Conservation (phyloP, 2,797 vertebrate species). For the Mionectes olivaceus region DNA sequence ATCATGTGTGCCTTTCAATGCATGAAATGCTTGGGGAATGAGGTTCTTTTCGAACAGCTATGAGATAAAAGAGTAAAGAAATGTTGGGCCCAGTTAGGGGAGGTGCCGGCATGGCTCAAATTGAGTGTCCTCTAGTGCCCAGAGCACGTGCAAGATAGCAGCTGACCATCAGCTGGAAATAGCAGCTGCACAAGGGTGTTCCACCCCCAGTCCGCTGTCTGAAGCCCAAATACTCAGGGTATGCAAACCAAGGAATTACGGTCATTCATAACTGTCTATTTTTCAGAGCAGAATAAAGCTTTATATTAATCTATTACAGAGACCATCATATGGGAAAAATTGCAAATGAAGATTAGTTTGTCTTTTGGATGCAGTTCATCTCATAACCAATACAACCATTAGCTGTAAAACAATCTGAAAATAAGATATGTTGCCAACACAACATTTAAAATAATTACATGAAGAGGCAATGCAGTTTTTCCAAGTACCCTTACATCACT, state of each 20-base stretch:
- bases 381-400: neutral
- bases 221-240: neutral
- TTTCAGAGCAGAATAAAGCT: neutral
- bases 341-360: neutral
- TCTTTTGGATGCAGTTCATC: neutral
- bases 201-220: neutral
- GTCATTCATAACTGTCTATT: neutral
- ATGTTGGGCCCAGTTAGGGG: neutral
- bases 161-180: neutral
- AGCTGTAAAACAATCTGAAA: neutral
- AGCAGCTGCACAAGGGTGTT: neutral
- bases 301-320: neutral
- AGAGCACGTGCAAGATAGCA: neutral
- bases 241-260: neutral
- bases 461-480: slow-evolving; percentile 21
- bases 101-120: neutral
- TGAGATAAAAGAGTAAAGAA: neutral
- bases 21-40: neutral
- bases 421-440: neutral
- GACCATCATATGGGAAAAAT: neutral
- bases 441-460: slow-evolving; percentile 24
- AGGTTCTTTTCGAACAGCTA: neutral
- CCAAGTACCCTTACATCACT: neutral
- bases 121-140: neutral
- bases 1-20: neutral